A percentile compares a stretch with the other conserved stretches of the same genome.
Evolutionary conservation across 2,888 invertebrate genomes (phyloP).

Genomic region (Agonopterix heracliana): DNA sequence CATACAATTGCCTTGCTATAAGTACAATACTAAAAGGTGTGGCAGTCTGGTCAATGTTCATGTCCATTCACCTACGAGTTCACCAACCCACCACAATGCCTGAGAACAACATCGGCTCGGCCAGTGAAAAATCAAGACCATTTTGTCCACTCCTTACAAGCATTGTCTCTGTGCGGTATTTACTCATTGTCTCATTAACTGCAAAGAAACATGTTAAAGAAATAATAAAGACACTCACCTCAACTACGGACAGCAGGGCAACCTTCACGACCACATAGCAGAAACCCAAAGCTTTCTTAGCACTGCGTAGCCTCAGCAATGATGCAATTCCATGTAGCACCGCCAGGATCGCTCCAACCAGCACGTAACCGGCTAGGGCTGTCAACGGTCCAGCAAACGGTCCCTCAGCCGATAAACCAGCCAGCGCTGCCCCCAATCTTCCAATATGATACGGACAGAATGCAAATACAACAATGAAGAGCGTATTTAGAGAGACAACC

Average conservation of each 20-base stretch:
- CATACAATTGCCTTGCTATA: too few relatives aligned
- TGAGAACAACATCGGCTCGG: too few relatives aligned
- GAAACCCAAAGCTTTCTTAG: constrained; percentile 91
- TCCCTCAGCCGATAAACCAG: constrained; percentile 72
- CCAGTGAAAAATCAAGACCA: too few relatives aligned
- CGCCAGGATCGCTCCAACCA: constrained; percentile 89
- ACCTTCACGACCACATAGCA: constrained; percentile 94
- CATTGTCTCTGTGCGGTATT: too few relatives aligned
- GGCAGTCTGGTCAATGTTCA: too few relatives aligned
- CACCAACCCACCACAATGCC: too few relatives aligned
- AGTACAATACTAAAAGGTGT: too few relatives aligned
- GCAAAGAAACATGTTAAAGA: too few relatives aligned
- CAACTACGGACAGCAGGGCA: constrained; percentile 95
- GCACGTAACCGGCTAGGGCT: constrained; percentile 94
- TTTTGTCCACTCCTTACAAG: too few relatives aligned
- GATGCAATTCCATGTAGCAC: constrained; percentile 90
- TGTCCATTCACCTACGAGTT: too few relatives aligned
- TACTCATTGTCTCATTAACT: too few relatives aligned
- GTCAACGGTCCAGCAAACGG: constrained; percentile 96
- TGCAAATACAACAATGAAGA: constrained; percentile 98
- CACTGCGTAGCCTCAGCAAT: constrained; percentile 85
- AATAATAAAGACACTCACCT: constrained; percentile 78
- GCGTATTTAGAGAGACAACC: constrained; percentile 97
- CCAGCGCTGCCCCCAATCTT: constrained; percentile 84
- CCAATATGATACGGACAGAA: constrained; percentile 98